A percentile compares a stretch with the other conserved stretches of the same genome.
These are phyloP conservation scores for Drosophila antonietae DNA, from an alignment of 2,888 invertebrate species.

Conservation along the genomic window DNA sequence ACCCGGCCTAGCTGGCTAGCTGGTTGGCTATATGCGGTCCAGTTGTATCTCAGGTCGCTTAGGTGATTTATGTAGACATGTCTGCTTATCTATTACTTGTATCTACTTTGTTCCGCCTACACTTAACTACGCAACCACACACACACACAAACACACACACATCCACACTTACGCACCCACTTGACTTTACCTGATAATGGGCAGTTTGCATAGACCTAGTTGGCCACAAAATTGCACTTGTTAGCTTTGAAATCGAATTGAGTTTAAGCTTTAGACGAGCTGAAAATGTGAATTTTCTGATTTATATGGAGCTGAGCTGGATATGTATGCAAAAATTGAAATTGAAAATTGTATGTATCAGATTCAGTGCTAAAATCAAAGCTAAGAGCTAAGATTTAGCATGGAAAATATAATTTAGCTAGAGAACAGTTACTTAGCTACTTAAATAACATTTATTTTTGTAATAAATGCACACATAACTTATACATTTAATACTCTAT, in stretches of 20 bases:
- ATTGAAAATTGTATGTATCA: too few relatives aligned
- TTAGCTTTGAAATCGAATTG: constrained; percentile 58
- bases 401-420: background rate
- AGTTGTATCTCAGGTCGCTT: constrained; percentile 43
- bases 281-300: constrained; percentile 6
- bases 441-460: too few relatives aligned
- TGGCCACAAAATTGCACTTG: constrained; percentile 43
- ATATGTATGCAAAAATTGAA: background rate
- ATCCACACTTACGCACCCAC: constrained; percentile 12
- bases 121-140: constrained; percentile 1
- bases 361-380: too few relatives aligned
- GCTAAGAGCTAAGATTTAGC: background rate
- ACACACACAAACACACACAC: background rate
- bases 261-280: constrained; percentile 26
- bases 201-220: constrained; percentile 29
- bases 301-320: background rate
- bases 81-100: constrained; percentile 56
- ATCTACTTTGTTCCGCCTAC: constrained; percentile 39
- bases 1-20: background rate
- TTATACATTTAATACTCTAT: too few relatives aligned
- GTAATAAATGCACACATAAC: too few relatives aligned
- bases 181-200: constrained; percentile 36
- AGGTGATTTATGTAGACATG: constrained; percentile 65
- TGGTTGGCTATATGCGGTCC: constrained; percentile 5
- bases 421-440: too few relatives aligned